Conservation (phyloP, 2,888 invertebrate species). For the Galerucella nymphaeae region DNA sequence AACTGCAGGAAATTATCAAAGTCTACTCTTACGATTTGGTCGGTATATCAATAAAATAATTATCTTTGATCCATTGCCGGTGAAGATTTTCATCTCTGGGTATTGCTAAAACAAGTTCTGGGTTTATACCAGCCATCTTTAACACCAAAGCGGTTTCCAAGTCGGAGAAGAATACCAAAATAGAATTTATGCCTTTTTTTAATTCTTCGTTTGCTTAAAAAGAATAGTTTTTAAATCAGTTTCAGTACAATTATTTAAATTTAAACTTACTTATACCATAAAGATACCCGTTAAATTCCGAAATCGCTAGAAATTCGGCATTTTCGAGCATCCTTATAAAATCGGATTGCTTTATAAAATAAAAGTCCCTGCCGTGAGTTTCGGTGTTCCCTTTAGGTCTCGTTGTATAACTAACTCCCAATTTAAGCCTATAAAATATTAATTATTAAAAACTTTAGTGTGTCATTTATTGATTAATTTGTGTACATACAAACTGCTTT, state of each 20-base stretch:
- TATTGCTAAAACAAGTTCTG: constrained; percentile 60
- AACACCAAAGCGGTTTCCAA: constrained; percentile 61
- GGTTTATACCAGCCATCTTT: constrained; percentile 58
- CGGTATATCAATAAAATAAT: constrained; percentile 20
- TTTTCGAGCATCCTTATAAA: constrained; percentile 61
- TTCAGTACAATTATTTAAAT: background rate
- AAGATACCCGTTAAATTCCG: constrained; percentile 61
- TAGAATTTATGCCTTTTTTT: constrained; percentile 53
- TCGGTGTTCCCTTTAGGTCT: constrained; percentile 54
- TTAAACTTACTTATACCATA: constrained; percentile 63
- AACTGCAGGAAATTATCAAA: background rate
- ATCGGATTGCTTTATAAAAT: constrained; percentile 57
- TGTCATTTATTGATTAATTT: background rate
- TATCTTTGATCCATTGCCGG: constrained; percentile 53
- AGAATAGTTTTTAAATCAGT: background rate
- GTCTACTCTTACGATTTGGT: constrained; percentile 21
- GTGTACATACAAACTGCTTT: constrained; percentile 12
- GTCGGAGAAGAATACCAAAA: constrained; percentile 62
- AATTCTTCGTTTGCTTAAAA: constrained; percentile 60
- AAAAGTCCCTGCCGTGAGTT: constrained; percentile 56
- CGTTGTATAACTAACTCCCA: constrained; percentile 62
- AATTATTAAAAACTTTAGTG: background rate
- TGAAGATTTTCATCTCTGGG: constrained; percentile 60
- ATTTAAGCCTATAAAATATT: constrained; percentile 39
- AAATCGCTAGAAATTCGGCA: constrained; percentile 64